These are phyloP conservation scores for Phyllostomus discolor DNA, from an alignment of 2,113 vertebrate species.

Conservation along the genomic window DNA sequence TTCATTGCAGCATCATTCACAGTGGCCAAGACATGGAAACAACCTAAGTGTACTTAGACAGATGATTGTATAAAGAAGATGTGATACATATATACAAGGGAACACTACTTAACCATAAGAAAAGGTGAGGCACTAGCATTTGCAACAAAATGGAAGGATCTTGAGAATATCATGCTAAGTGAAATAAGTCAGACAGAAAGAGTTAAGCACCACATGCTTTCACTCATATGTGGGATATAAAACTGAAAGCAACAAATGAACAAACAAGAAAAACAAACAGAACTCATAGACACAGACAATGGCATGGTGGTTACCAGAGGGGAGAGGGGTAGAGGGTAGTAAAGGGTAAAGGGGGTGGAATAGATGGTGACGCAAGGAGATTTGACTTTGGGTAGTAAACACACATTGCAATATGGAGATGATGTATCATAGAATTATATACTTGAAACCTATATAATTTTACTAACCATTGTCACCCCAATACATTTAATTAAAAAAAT, in stretches of 20 bases:
- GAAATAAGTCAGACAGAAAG: neutral
- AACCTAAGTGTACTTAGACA: neutral
- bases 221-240: neutral
- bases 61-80: neutral
- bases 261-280: neutral
- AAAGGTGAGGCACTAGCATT: neutral
- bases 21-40: neutral
- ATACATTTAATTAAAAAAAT: neutral
- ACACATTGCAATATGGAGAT: neutral
- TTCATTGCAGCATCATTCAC: neutral
- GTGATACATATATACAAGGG: neutral
- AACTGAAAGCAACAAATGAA: neutral
- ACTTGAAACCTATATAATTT: neutral
- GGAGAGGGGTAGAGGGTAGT: too few species aligned
- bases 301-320: neutral
- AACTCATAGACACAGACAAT: neutral
- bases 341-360: neutral
- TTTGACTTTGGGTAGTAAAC: neutral
- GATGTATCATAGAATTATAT: neutral
- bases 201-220: neutral
- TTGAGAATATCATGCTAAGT: neutral
- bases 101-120: neutral
- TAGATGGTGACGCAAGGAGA: neutral
- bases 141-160: neutral
- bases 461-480: neutral